Conservation (phyloP, 2,888 invertebrate species). For the Odiellus spinosus region DNA sequence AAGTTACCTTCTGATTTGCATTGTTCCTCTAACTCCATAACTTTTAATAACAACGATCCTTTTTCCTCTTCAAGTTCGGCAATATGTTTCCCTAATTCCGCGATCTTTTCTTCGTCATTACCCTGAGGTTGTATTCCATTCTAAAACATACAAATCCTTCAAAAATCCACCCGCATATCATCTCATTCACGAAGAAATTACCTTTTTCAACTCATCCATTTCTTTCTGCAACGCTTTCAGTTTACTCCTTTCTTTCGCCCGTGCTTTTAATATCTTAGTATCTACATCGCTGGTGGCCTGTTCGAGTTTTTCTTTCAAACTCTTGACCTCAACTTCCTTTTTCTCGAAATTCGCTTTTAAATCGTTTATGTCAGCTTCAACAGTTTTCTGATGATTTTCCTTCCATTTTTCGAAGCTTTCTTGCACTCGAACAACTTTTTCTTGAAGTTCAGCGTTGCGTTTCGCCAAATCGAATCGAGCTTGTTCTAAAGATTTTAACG, state of each 20-base stretch:
- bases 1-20: slow-evolving; percentile 13
- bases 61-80: slow-evolving; percentile 78
- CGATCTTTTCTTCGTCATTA: slow-evolving; percentile 26
- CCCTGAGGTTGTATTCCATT: too few relatives aligned
- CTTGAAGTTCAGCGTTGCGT: slow-evolving; percentile 27
- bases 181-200: slow-evolving; percentile 19
- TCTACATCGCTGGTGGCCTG: slow-evolving; percentile 8
- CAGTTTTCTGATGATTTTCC: slow-evolving; percentile 12
- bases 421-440: slow-evolving; percentile 37
- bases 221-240: slow-evolving; percentile 28
- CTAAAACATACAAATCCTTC: too few relatives aligned
- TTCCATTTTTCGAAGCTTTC: slow-evolving; percentile 13
- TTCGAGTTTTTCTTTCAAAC: slow-evolving; percentile 8
- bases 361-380: slow-evolving; percentile 49
- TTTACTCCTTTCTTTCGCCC: slow-evolving; percentile 13
- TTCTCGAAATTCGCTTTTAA: slow-evolving; percentile 37
- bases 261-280: slow-evolving; percentile 12
- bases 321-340: slow-evolving; percentile 14
- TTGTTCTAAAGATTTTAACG: slow-evolving; percentile 21
- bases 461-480: slow-evolving; percentile 25
- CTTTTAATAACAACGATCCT: slow-evolving; percentile 69
- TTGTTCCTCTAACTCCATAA: slow-evolving; percentile 35
- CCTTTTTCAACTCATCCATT: slow-evolving; percentile 36
- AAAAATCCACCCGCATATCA: too few relatives aligned
- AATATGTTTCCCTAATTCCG: slow-evolving; percentile 35